phyloP scores from a whole-genome alignment of 2,113 vertebrate species.

The Siphamia tubifer region DNA sequence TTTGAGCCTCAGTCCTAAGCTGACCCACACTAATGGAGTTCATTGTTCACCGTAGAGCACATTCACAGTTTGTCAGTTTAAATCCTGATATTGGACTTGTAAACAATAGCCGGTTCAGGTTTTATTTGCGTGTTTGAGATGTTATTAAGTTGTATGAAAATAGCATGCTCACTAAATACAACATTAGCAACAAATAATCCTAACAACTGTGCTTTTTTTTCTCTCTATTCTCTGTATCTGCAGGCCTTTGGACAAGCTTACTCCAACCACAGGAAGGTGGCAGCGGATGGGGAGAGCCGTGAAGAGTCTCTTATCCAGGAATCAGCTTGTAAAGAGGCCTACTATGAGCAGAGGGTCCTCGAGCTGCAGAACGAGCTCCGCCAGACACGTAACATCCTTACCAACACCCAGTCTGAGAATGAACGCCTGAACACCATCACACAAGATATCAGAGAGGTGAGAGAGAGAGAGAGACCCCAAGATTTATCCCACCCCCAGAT shows the following conservation, averaged over 20 bases:
- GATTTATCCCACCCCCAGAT: background rate
- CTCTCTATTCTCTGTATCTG: background rate
- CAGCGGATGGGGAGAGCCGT: slow-evolving; percentile 95
- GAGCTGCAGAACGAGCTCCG: slow-evolving; percentile 94
- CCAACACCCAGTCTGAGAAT: slow-evolving; percentile 93
- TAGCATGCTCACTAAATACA: background rate
- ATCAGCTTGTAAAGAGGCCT: slow-evolving; percentile 96
- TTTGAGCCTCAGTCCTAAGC: slow-evolving; percentile 6
- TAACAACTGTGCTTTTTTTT: background rate
- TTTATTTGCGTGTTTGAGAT: background rate
- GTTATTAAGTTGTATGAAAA: no score
- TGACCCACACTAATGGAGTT: slow-evolving; percentile 19
- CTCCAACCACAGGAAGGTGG: slow-evolving; percentile 97
- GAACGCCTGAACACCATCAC: slow-evolving; percentile 88
- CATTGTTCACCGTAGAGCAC: slow-evolving; percentile 16
- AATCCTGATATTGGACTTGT: background rate
- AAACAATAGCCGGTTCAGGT: background rate
- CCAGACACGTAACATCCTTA: slow-evolving; percentile 88
- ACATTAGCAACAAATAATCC: background rate
- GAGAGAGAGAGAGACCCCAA: background rate
- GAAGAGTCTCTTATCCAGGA: slow-evolving; percentile 97
- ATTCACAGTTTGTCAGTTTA: background rate
- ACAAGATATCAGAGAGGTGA: slow-evolving; percentile 94
- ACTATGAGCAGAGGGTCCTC: slow-evolving; percentile 94
- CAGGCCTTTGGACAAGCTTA: slow-evolving; percentile 97